Conservation (phyloP, 2,888 invertebrate genomes). For the Teinopalpus imperialis region DNA sequence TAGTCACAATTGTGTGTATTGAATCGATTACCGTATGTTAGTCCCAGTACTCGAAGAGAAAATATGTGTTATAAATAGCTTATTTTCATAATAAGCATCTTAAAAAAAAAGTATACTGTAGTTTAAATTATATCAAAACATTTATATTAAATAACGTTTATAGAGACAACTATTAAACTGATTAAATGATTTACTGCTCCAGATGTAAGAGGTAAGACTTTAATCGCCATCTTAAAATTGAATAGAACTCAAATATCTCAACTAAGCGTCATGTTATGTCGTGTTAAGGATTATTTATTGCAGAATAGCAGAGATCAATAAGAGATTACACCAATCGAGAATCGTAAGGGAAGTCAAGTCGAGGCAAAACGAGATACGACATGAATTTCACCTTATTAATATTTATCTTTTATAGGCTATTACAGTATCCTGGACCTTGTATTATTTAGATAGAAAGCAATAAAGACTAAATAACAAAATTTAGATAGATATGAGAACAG, state of each 20-base stretch:
- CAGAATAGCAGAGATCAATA: conserved; percentile 33
- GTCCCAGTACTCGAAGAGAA: too few relatives aligned
- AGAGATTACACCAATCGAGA: conserved; percentile 30
- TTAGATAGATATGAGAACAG: conserved; percentile 13
- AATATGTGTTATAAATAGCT: too few relatives aligned
- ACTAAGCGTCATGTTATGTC: conserved; percentile 32
- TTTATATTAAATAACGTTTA: conserved; percentile 23
- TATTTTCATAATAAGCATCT: too few relatives aligned
- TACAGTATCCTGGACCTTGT: conserved; percentile 6
- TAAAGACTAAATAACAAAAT: conserved; percentile 9
- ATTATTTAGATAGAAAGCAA: conserved; percentile 18
- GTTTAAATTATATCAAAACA: too few relatives aligned
- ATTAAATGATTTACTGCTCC: conserved; percentile 34
- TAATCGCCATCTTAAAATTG: conserved; percentile 37
- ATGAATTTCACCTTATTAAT: conserved; percentile 25
- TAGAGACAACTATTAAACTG: too few relatives aligned
- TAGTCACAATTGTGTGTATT: too few relatives aligned
- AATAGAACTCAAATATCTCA: conserved; percentile 38
- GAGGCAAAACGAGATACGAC: conserved; percentile 21
- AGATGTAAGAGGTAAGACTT: conserved; percentile 33
- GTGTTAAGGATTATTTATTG: conserved; percentile 41
- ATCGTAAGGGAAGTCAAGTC: conserved; percentile 27
- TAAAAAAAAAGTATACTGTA: too few relatives aligned
- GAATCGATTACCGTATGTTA: too few relatives aligned
- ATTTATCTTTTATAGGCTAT: conserved; percentile 16